Evolutionary conservation across 2,888 invertebrate genomes (phyloP).

Genomic region (Nemapogon koenigi): DNA sequence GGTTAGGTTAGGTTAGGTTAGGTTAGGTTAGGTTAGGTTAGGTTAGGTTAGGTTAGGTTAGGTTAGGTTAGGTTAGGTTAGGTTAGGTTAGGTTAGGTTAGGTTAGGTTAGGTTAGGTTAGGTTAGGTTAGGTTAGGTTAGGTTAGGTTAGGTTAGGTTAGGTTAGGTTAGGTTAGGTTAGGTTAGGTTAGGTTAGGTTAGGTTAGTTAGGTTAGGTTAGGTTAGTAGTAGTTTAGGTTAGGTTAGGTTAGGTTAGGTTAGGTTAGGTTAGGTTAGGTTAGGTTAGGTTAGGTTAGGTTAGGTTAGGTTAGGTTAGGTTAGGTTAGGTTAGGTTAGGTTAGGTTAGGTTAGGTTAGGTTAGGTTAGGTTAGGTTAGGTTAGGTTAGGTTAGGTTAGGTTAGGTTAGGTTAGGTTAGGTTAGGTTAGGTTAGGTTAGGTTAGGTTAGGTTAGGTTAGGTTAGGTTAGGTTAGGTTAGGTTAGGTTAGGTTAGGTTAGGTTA

Average conservation of each 20-base stretch:
- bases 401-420: no score
- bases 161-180: slow-evolving; percentile 15
- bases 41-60: slow-evolving; percentile 13
- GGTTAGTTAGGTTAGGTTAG: slow-evolving; percentile 12
- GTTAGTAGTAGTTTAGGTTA: slow-evolving; percentile 13
- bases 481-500: no score
- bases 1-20: slow-evolving; percentile 13
- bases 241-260: slow-evolving; percentile 17
- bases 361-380: slow-evolving; percentile 15
- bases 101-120: slow-evolving; percentile 14
- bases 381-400: slow-evolving; percentile 17
- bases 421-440: no score
- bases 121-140: slow-evolving; percentile 13
- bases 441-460: no score
- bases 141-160: slow-evolving; percentile 14
- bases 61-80: slow-evolving; percentile 14
- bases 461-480: no score
- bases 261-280: slow-evolving; percentile 17
- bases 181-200: slow-evolving; percentile 15
- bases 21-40: slow-evolving; percentile 12
- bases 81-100: slow-evolving; percentile 13
- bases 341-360: slow-evolving; percentile 15
- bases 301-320: slow-evolving; percentile 18
- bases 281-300: slow-evolving; percentile 19
- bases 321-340: slow-evolving; percentile 17